Evolutionary conservation across 2,888 invertebrate species (phyloP).

Genomic region (Microctonus brassicae): DNA sequence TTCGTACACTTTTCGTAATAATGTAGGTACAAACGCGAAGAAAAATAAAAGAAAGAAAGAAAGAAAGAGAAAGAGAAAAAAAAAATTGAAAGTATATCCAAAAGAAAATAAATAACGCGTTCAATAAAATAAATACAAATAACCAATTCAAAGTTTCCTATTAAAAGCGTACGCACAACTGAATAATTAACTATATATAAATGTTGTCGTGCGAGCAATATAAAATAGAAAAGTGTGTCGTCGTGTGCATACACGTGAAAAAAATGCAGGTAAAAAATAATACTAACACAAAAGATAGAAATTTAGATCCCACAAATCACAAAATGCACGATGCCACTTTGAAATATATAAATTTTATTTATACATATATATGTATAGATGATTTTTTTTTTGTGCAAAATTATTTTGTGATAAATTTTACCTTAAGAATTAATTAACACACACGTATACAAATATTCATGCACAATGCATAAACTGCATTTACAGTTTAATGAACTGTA

Average conservation of each 20-base stretch:
- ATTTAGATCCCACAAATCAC: too few relatives aligned
- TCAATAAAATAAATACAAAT: background rate
- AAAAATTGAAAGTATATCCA: background rate
- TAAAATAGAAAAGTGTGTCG: constrained; percentile 21
- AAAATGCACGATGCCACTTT: background rate
- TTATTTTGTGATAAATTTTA: background rate
- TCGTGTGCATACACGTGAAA: constrained; percentile 12
- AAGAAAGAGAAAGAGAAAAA: background rate
- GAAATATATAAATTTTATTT: background rate
- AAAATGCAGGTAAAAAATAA: constrained; percentile 4
- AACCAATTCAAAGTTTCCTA: background rate
- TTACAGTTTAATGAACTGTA: too few relatives aligned
- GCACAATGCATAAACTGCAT: too few relatives aligned
- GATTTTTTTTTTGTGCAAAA: background rate
- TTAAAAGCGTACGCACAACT: background rate
- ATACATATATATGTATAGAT: too few relatives aligned
- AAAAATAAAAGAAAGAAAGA: background rate
- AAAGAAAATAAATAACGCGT: background rate
- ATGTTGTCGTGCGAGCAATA: background rate
- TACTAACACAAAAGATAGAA: background rate
- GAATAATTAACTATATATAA: background rate
- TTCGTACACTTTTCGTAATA: background rate
- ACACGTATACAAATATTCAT: background rate
- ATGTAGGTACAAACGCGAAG: background rate
- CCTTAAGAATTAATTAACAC: background rate